phyloP scores from a whole-genome alignment of 2,797 vertebrate genomes.

The Sebastes diploproa region DNA sequence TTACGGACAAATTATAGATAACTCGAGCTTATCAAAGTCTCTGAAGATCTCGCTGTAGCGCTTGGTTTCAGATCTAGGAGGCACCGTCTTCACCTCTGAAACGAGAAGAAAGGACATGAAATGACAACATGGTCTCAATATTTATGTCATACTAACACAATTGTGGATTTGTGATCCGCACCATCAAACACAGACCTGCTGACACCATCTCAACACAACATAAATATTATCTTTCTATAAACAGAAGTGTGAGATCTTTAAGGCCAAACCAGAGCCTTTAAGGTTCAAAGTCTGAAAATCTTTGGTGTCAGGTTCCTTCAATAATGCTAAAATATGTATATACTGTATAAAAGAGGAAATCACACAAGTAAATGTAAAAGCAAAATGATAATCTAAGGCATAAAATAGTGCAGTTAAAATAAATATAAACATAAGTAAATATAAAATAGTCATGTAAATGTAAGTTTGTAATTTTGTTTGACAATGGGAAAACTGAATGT shows the following conservation, averaged over 20 bases:
- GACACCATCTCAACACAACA: not conserved
- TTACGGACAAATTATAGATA: constrained; percentile 84
- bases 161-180: not conserved
- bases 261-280: not conserved
- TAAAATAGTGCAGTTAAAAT: no score
- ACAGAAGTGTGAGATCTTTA: not conserved
- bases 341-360: no score
- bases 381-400: no score
- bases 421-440: no score
- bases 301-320: no score
- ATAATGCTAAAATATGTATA: no score
- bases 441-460: no score
- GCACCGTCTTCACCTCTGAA: constrained; percentile 68
- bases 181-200: not conserved
- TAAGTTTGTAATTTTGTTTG: no score
- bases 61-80: constrained; percentile 75
- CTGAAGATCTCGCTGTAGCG: constrained; percentile 94
- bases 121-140: not conserved
- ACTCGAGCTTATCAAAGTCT: constrained; percentile 90
- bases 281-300: no score
- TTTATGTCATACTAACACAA: not conserved
- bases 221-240: not conserved
- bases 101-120: constrained; percentile 30
- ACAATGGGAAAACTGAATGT: no score
- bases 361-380: no score